Conservation (phyloP, 2,888 invertebrate species). For the Drosophila multiciliata region DNA sequence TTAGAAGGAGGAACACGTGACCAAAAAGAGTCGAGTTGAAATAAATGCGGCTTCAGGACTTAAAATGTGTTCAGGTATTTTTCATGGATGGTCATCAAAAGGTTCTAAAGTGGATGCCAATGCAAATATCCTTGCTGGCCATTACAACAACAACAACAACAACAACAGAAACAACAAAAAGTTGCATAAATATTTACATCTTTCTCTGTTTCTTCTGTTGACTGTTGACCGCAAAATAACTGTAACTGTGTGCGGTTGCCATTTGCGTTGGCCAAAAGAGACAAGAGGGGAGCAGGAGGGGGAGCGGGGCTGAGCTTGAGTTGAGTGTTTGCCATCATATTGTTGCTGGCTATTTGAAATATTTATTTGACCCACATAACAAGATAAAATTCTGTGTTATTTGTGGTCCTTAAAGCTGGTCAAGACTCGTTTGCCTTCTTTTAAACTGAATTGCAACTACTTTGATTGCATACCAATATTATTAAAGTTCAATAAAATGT, state of each 20-base stretch:
- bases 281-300: too few relatives aligned
- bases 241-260: conserved; percentile 51
- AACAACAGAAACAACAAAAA: conserved; percentile 3
- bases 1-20: conserved; percentile 53
- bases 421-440: neutral
- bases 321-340: conserved; percentile 26
- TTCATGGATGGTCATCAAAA: conserved; percentile 64
- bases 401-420: conserved; percentile 12
- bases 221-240: conserved; percentile 41
- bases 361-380: conserved; percentile 29
- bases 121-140: conserved; percentile 54
- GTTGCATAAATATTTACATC: conserved; percentile 55
- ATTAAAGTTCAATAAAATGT: neutral
- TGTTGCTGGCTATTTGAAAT: conserved; percentile 10
- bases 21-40: conserved; percentile 33
- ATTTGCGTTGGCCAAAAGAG: conserved; percentile 4
- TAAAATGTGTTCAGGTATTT: conserved; percentile 53
- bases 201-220: conserved; percentile 1
- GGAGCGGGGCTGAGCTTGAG: neutral
- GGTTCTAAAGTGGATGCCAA: conserved; percentile 64
- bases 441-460: neutral
- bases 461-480: neutral
- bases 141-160: conserved; percentile 27
- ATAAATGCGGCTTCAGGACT: conserved; percentile 41
- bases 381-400: neutral